Base-by-base conservation (phyloP, 2,797 vertebrate genomes). In the Artibeus jamaicensis region DNA sequence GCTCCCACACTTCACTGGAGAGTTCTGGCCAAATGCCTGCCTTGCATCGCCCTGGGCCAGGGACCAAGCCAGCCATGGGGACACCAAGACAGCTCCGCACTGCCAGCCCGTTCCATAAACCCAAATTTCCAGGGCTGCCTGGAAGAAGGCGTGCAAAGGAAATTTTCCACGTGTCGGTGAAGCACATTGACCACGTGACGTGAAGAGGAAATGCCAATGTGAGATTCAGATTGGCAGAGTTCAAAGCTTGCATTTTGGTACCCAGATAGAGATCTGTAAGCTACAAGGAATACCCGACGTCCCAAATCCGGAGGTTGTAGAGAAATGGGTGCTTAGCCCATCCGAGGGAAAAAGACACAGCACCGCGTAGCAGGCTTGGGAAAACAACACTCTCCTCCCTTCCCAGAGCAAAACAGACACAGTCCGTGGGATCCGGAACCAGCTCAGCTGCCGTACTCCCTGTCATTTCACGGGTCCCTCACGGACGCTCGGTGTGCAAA, bases 141-240 rank as follows among this genome's bases (percentile, higher is more conserved):
- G n/a, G 57, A 78, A 46, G 68, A 76, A 84, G 81, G 86, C 3
- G 39, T 89, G 71, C 6, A 67, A 83, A 95, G 95, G 95, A 95
- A 96, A 96, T 55, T 96, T 81, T 87, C 91, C 83, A 67, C 12
- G 53, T 93, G 84, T 93, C 86, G 50, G 32, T 89, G 53, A 92
- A 89, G 89, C 71, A 70, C 62, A 21, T 1, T 18, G 88, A 70
- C 62, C 89, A 67, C 3, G 89, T 88, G 91, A 73, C 95, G 96
- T 1, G 6, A 78, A 92, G 62, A 89, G 94, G 92, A 96, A 95
- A 92, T 89, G 94, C 91, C 86, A 59, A 32, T 29, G 74, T 44
- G 93, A 53, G 82, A 85, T 88, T 92, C 87, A 48, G 68, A 48
- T 37, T 65, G 96, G 94, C 85, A 85, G 74, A 79, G 39, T 85